Base-by-base conservation (phyloP, 2,797 vertebrate species). In the Arvicola amphibius region DNA sequence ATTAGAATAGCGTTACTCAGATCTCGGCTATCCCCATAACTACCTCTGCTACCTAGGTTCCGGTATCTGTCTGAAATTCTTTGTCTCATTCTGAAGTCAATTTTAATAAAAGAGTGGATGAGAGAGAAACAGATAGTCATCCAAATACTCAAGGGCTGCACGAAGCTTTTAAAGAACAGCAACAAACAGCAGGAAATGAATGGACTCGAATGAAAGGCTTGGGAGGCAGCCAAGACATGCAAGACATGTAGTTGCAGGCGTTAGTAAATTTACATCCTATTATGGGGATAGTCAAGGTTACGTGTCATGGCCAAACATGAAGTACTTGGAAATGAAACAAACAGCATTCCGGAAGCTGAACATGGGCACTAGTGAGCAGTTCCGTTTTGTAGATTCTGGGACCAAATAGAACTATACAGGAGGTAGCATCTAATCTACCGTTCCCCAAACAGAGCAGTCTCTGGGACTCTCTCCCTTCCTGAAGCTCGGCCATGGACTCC, bases 1-100 rank as follows among this genome's bases (percentile, higher is more conserved):
- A 97, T 97, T 97, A 96, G 95, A 98, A 96, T 92, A 93, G 96
- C 85, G 93, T 92, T 95, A 65, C 83, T 96, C 40, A 94, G 63
- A 92, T 96, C 96, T 93, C 67, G 10, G n/a, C 74, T 96, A 84
- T 77, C 6, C 13, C 74, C 67, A 17, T 92, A 46, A 96, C 89
- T 96, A 86, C 79, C 93, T 97, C 94, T 95, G 25, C 9, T 97
- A 88, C 46, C 96, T 94, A 91, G 77, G 85, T 89, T 90, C 32
- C 94, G 69, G 95, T 87, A 84, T 77, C 43, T 94, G 48, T 86
- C 56, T 95, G 63, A 88, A 59, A 61, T 92, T 91, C 21, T 90
- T 46, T 94, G 74, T 79, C 17, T 91, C 59, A 8, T 92, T 85
- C 46, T 95, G 84, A 97, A 97, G 96, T 95, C 94, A 94, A 85